A percentile compares a stretch with the other conserved stretches of the same genome.
phyloP scores from a whole-genome alignment of 2,797 vertebrate genomes.

The Epinephelus malabaricus region DNA sequence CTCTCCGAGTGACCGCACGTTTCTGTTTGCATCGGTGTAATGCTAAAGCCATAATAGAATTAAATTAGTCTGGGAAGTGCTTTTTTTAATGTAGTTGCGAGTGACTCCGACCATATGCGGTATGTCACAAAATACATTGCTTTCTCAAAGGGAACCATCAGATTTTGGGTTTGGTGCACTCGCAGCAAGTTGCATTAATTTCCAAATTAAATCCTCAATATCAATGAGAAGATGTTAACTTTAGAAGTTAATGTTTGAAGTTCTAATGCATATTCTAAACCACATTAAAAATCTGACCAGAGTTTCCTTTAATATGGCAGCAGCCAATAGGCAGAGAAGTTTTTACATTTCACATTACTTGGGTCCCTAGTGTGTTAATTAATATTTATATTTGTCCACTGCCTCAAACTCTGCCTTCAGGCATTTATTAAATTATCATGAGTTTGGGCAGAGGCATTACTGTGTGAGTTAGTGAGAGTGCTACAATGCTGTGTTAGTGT shows the following conservation, averaged over 20 bases:
- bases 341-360: constrained; percentile 72
- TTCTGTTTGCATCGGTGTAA: constrained; percentile 47
- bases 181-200: constrained; percentile 59
- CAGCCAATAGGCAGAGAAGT: constrained; percentile 81
- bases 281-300: constrained; percentile 82
- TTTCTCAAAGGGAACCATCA: constrained; percentile 48
- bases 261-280: constrained; percentile 83
- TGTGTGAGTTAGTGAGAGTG: constrained; percentile 70
- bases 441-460: constrained; percentile 78
- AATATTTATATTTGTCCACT: constrained; percentile 90
- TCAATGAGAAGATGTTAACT: constrained; percentile 73
- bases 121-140: constrained; percentile 7
- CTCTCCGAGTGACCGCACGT: constrained; percentile 2
- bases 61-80: constrained; percentile 2
- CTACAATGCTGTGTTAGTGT: constrained; percentile 37
- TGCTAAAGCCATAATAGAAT: constrained; percentile 8
- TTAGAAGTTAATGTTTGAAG: constrained; percentile 83
- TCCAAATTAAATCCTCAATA: constrained; percentile 63
- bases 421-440: constrained; percentile 89
- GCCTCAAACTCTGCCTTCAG: constrained; percentile 89
- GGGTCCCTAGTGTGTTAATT: constrained; percentile 88
- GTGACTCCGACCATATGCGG: constrained; percentile 4
- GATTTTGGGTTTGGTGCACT: constrained; percentile 33
- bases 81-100: constrained; percentile 35
- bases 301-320: constrained; percentile 79